phyloP scores from a whole-genome alignment of 2,113 vertebrate genomes.

The Anas platyrhynchos region DNA sequence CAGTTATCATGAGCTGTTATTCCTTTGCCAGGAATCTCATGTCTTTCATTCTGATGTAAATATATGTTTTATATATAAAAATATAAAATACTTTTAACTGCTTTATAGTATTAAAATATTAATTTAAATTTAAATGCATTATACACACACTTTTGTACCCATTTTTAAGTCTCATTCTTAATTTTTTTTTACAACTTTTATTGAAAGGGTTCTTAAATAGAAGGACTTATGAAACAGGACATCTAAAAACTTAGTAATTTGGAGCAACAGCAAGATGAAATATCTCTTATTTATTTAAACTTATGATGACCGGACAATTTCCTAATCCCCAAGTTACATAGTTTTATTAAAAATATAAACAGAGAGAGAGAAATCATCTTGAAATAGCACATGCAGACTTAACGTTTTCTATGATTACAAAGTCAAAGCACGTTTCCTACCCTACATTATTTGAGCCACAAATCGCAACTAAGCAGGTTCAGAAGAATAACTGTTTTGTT shows the following conservation, averaged over 20 bases:
- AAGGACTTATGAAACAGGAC: background rate
- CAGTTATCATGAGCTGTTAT: background rate
- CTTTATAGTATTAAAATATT: background rate
- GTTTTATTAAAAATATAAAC: slow-evolving; percentile 5
- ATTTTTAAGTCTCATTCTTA: background rate
- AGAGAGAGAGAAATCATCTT: background rate
- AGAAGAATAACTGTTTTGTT: background rate
- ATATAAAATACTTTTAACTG: background rate
- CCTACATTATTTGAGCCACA: background rate
- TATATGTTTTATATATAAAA: background rate
- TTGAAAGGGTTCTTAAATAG: background rate
- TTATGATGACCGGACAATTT: background rate
- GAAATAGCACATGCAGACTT: background rate
- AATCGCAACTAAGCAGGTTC: background rate
- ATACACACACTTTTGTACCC: background rate
- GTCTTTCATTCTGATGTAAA: background rate
- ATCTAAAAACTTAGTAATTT: background rate
- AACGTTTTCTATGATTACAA: background rate
- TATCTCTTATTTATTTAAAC: background rate
- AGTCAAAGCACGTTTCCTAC: background rate
- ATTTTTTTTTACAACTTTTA: background rate
- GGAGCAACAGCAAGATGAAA: background rate
- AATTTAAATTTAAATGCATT: background rate
- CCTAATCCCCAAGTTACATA: background rate
- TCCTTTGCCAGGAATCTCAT: background rate